These are phyloP conservation scores for Crotophaga sulcirostris DNA, from an alignment of 2,113 vertebrate genomes.

Conservation along the genomic window DNA sequence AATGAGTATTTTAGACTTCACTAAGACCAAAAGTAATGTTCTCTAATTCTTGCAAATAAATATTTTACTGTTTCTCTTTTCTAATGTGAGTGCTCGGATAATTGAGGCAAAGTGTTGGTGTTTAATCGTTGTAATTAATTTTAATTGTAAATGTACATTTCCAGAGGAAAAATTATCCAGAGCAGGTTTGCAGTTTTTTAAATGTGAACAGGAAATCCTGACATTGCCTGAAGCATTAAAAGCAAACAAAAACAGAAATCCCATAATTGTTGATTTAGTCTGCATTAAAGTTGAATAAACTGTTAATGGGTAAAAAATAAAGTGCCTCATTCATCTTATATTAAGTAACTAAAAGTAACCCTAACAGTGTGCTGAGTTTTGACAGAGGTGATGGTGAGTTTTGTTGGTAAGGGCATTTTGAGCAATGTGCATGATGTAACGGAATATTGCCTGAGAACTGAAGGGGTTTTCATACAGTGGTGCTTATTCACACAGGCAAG, in stretches of 20 bases:
- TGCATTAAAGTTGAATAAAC: constrained; percentile 31
- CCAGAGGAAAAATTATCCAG: not conserved
- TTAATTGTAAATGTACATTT: constrained; percentile 49
- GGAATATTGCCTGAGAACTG: not conserved
- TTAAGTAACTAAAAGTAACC: not conserved
- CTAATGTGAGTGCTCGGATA: not conserved
- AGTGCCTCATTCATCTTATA: constrained; percentile 23
- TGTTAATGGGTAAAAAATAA: constrained; percentile 43
- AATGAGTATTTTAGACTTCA: constrained; percentile 25
- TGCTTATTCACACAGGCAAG: not conserved
- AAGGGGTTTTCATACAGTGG: not conserved
- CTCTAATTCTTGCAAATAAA: constrained; percentile 55
- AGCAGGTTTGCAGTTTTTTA: not conserved
- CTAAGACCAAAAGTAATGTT: constrained; percentile 17
- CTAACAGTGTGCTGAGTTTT: not conserved
- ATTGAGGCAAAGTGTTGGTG: constrained; percentile 18
- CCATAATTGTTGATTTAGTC: constrained; percentile 23
- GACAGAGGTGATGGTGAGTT: not conserved
- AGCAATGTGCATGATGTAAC: not conserved
- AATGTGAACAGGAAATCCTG: constrained; percentile 12
- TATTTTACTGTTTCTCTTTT: constrained; percentile 39
- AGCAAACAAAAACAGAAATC: constrained; percentile 23
- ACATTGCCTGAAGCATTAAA: not conserved
- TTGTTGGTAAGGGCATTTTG: not conserved
- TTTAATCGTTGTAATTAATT: constrained; percentile 64